Evolutionary conservation across 1,140 invertebrate genomes (phyloP).

Genomic region (Heliconius eleuchia): DNA sequence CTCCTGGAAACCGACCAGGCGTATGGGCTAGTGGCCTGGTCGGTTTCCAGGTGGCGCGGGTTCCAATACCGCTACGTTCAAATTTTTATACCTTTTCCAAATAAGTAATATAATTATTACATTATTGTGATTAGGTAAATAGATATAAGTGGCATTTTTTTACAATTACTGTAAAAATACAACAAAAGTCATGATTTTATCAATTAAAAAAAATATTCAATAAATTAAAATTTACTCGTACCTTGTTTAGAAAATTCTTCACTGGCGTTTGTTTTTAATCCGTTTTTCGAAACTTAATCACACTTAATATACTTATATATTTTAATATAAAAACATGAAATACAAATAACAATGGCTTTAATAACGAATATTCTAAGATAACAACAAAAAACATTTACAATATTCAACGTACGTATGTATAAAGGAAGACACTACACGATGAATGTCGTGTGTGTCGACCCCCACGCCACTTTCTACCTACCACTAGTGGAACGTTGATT

Average conservation of each 20-base stretch:
- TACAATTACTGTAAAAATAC: not conserved
- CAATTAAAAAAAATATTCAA: no score
- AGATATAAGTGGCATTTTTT: no score
- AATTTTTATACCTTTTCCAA: no score
- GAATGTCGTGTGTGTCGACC: conserved; percentile 25
- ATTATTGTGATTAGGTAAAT: no score
- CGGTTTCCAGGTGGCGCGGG: no score
- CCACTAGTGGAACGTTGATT: conserved; percentile 23
- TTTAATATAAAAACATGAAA: not conserved
- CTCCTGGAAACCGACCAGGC: no score
- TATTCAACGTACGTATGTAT: not conserved
- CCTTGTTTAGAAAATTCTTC: not conserved
- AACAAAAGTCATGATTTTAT: no score
- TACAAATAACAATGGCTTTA: not conserved
- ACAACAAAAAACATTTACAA: not conserved
- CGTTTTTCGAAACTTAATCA: not conserved
- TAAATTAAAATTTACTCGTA: no score
- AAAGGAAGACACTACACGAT: not conserved
- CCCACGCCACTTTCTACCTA: conserved; percentile 27
- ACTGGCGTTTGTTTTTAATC: not conserved
- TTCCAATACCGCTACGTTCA: no score
- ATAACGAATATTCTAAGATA: not conserved
- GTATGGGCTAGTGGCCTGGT: no score
- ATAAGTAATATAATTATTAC: no score
- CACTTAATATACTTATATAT: not conserved